Percentiles rank a stretch among this genome's conserved stretches.
These are phyloP conservation scores for Physocephala rufipes DNA, from an alignment of 2,888 invertebrate genomes.

Conservation along the genomic window DNA sequence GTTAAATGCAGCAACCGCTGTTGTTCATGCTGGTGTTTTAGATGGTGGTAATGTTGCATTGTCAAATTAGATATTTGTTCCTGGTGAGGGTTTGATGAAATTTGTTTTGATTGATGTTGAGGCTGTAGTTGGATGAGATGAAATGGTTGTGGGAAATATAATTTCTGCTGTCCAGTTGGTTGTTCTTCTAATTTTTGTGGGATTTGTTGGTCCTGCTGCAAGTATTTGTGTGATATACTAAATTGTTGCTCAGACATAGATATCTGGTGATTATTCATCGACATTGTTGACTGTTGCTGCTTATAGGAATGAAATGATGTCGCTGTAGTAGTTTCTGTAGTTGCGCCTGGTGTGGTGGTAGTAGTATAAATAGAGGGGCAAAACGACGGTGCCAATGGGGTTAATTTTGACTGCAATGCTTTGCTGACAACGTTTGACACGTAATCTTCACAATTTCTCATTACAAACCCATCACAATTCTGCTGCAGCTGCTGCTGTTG, in stretches of 20 bases:
- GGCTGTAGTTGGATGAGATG: slow-evolving; percentile 40
- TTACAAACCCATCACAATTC: background rate
- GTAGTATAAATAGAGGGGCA: slow-evolving; percentile 54
- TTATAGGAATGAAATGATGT: slow-evolving; percentile 52
- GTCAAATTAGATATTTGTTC: slow-evolving; percentile 43
- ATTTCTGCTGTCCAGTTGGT: slow-evolving; percentile 29
- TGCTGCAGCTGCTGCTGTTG: slow-evolving; percentile 31
- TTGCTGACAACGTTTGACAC: slow-evolving; percentile 28
- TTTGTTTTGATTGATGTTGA: slow-evolving; percentile 48
- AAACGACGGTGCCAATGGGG: slow-evolving; percentile 59
- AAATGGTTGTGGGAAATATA: slow-evolving; percentile 32
- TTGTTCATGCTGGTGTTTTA: too few species aligned
- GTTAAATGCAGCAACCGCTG: slow-evolving; percentile 37
- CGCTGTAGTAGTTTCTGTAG: slow-evolving; percentile 32
- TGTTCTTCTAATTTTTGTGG: slow-evolving; percentile 39
- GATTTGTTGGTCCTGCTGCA: slow-evolving; percentile 41
- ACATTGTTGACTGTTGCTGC: slow-evolving; percentile 46
- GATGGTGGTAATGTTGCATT: too few species aligned
- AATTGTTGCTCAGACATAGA: slow-evolving; percentile 44
- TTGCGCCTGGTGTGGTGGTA: slow-evolving; percentile 38
- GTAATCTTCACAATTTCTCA: background rate
- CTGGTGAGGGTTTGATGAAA: slow-evolving; percentile 40
- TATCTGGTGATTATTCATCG: slow-evolving; percentile 41
- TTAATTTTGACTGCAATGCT: slow-evolving; percentile 58
- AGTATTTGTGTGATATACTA: slow-evolving; percentile 45